Percentiles rank a stretch among this genome's conserved stretches.
Conservation (phyloP, 1,140 invertebrate species). For the Acromyrmex charruanus region DNA sequence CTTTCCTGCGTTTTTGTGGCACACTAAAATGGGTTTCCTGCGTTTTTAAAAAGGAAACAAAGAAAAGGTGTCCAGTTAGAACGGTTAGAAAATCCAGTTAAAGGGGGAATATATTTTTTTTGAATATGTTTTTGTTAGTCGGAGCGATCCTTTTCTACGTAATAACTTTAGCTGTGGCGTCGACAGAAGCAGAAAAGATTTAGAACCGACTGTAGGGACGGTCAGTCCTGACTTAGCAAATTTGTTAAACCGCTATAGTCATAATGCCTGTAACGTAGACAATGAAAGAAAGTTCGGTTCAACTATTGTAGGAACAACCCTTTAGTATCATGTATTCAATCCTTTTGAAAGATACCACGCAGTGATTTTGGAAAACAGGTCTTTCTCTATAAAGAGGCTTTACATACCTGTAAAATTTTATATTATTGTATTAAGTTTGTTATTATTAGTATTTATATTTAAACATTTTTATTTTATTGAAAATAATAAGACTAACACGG, state of each 20-base stretch:
- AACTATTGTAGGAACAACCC: neutral
- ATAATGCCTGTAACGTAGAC: neutral
- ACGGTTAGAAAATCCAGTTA: neutral
- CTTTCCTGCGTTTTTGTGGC: neutral
- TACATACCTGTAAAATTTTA: no score
- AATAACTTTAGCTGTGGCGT: neutral
- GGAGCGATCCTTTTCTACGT: neutral
- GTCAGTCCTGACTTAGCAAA: neutral
- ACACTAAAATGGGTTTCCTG: no score
- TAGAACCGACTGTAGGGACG: neutral
- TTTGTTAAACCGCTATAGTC: neutral
- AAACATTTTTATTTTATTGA: constrained; percentile 1
- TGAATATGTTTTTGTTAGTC: neutral
- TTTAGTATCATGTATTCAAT: neutral
- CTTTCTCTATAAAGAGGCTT: neutral
- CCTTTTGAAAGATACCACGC: neutral
- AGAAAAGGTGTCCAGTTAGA: neutral
- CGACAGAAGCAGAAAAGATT: neutral
- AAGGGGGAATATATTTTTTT: neutral
- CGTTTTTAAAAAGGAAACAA: neutral
- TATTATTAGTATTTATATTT: no score
- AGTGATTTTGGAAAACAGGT: neutral
- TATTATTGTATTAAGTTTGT: no score
- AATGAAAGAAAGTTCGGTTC: constrained; percentile 1
- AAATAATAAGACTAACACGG: neutral